A percentile compares a stretch with the other conserved stretches of the same genome.
Evolutionary conservation across 2,888 invertebrate genomes (phyloP).

Genomic region (Xestobium rufovillosum): DNA sequence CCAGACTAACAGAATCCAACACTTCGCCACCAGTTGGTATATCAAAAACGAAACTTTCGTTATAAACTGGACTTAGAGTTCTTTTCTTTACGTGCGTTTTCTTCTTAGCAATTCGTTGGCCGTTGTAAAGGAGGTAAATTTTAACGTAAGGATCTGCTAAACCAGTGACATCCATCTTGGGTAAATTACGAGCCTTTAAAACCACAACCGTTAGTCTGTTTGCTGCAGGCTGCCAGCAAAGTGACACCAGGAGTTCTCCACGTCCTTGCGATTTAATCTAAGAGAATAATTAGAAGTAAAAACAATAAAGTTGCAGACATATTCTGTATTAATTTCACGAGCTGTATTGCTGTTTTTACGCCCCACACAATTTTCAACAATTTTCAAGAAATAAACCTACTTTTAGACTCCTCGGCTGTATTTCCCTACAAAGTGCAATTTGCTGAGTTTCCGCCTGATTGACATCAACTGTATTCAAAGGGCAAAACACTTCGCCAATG

Average conservation of each 20-base stretch:
- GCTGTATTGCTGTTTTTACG: too few species aligned
- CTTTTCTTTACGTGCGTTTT: conserved; percentile 98
- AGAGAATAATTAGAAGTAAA: conserved; percentile 19
- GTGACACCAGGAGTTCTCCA: conserved; percentile 89
- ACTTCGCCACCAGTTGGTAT: conserved; percentile 74
- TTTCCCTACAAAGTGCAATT: conserved; percentile 77
- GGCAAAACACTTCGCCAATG: conserved; percentile 92
- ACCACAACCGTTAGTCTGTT: conserved; percentile 93
- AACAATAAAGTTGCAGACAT: conserved; percentile 3
- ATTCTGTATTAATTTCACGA: conserved; percentile 1
- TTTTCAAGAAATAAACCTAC: conserved; percentile 46
- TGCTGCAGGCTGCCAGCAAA: conserved; percentile 97
- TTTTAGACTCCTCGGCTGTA: conserved; percentile 89
- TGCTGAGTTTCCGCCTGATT: conserved; percentile 69
- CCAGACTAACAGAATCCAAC: conserved; percentile 75
- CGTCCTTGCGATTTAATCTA: conserved; percentile 89
- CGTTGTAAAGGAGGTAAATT: conserved; percentile 93
- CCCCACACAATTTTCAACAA: too few species aligned
- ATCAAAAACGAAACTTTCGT: conserved; percentile 97
- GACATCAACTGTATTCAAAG: conserved; percentile 60
- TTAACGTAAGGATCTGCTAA: conserved; percentile 97
- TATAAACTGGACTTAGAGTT: conserved; percentile 96
- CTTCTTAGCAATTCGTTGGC: conserved; percentile 97
- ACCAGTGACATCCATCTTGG: conserved; percentile 97
- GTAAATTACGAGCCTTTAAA: conserved; percentile 92